Evolutionary conservation across 1,140 invertebrate genomes (phyloP), one percentile per base, ranked within the genome.

Genomic region (Penaeus indicus): DNA sequence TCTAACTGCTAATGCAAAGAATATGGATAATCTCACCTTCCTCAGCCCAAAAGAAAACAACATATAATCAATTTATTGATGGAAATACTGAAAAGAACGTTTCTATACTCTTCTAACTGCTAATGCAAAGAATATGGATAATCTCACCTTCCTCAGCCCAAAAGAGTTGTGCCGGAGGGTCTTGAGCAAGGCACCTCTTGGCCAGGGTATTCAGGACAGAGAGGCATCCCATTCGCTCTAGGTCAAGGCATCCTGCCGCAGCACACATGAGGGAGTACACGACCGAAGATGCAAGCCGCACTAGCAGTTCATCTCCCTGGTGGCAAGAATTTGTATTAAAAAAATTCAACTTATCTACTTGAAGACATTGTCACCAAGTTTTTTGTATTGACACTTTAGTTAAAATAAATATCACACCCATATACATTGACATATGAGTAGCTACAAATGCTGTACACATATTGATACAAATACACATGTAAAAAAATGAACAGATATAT

Each of bases 101-200:
- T 19, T 47, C 77, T 22, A 79, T 32, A 8, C 42, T 1, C 18
- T 27, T 25, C 42, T 25, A 62, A 81, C 19, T n/a, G 47, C 0
- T 38, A n/a, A 22, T 16, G 42, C 5, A 25, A 25, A n/a, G 38
- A 16, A 54, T 11, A 54, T 19, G n/a, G 38, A 60, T 0, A 42
- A 19, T 21, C 86, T 69, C 21, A 91, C 90, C 90, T 91, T 89
- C 90, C 63, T 91, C 90, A 25, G 81, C 72, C 90, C 90, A 91
- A 84, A 91, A 91, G 82, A 91, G 87, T 47, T 87, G 72, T 67
- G 90, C 84, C 60, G 90, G 87, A 16, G 89, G 85, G 25, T 86
- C 87, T 38, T 85, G 82, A 21, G 85, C 69, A 19, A 91, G 75
- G 54, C 88, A 89, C 18, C 63, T 75, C 69, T 89, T 85, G 32